phyloP scores from a whole-genome alignment of 1,140 invertebrate species.

The Drosophila orena region DNA sequence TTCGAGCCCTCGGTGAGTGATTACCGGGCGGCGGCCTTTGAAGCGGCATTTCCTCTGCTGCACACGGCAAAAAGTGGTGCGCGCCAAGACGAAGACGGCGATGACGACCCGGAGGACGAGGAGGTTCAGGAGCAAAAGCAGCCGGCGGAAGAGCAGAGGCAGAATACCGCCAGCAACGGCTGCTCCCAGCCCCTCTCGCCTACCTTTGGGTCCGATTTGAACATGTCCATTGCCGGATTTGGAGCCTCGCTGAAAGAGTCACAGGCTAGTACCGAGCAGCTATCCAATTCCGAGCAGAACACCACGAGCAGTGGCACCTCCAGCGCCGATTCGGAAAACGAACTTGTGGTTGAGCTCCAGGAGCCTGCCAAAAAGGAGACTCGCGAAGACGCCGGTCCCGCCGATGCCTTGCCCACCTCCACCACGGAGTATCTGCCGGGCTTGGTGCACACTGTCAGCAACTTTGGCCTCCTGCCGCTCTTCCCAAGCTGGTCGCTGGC shows the following conservation, averaged over 20 bases:
- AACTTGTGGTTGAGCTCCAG: slow-evolving; percentile 70
- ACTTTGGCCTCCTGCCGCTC: slow-evolving; percentile 91
- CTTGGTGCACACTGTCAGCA: slow-evolving; percentile 94
- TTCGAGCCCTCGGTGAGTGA: slow-evolving; percentile 93
- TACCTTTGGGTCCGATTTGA: slow-evolving; percentile 66
- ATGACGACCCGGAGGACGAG: slow-evolving; percentile 9
- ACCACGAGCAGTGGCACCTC: slow-evolving; percentile 40
- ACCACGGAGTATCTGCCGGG: slow-evolving; percentile 96
- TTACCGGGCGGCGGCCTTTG: slow-evolving; percentile 83
- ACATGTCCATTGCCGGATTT: slow-evolving; percentile 71
- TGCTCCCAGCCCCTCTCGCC: slow-evolving; percentile 63
- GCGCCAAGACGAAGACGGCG: slow-evolving; percentile 15
- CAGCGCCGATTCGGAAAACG: slow-evolving; percentile 57
- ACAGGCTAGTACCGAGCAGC: slow-evolving; percentile 30
- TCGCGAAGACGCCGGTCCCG: background rate
- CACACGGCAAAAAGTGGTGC: slow-evolving; percentile 25
- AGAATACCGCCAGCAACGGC: slow-evolving; percentile 18
- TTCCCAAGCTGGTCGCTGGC: slow-evolving; percentile 97
- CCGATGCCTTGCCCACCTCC: slow-evolving; percentile 86
- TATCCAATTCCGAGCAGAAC: slow-evolving; percentile 17
- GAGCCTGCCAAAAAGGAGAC: slow-evolving; percentile 33
- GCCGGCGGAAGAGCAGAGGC: slow-evolving; percentile 6
- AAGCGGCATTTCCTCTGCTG: slow-evolving; percentile 69
- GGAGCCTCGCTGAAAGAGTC: slow-evolving; percentile 50
- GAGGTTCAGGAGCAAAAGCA: slow-evolving; percentile 11